Base-by-base conservation (phyloP, 2,888 invertebrate genomes). In the Ganaspis brasiliensis region DNA sequence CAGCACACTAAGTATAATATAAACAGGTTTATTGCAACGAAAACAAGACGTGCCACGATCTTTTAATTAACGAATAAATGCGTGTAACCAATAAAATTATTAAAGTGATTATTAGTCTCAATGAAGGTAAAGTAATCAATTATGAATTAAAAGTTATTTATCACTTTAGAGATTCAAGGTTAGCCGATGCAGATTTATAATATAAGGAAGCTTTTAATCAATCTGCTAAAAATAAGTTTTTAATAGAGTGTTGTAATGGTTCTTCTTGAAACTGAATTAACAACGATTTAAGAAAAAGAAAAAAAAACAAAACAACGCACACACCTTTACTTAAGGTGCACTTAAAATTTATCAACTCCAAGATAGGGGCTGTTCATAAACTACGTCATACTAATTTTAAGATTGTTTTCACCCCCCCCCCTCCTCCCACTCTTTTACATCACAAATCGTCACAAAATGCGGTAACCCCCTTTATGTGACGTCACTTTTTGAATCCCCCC, bases 11-110 rank as follows among this genome's bases (percentile, higher is more conserved):
- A 24, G 40, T 40, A 67, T 21, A 67, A 45, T 61, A 24, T 67
- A 67, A 67, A 67, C 67, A 45, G 67, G 67, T 67, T 67, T 67
- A 26, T 67, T 67, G 67, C 45, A 67, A 24, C n/a, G 8, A 67
- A 67, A 14, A 63, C 40, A 24, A 63, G 63, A 57, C 57, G 57
- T 5, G 8, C 1, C n/a, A 31, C n/a, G 31, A 67, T 67, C 45
- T 67, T 67, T 67, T 67, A 67, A 67, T 67, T 67, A 67, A 45
- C 24, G 67, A 67, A 67, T 67, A 67, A 67, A 40, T 63, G 37
- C 37, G 37, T 63, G 37, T 40, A 40, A 14, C 45, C 67, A 40
- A 24, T 45, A 24, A 45, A 67, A 67, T 45, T 24, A 67, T 21
- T 67, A 45, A 67, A 67, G 10, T 45, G 26, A 67, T 45, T 67